Evolutionary conservation across 2,113 vertebrate species (phyloP).

Genomic region (human): DNA sequence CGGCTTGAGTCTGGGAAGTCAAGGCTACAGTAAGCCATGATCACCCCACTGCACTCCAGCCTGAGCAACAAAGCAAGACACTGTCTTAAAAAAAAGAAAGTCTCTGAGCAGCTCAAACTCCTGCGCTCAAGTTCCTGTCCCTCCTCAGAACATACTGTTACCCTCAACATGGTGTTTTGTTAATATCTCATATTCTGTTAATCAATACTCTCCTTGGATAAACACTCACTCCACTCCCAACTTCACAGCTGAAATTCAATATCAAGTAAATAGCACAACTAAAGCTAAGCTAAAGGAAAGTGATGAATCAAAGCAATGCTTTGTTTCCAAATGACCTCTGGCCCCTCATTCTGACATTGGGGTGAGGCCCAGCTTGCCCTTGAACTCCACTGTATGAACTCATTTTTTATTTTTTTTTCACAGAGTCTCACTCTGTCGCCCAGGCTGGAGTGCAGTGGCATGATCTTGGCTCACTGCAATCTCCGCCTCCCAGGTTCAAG

Average conservation of each 20-base stretch:
- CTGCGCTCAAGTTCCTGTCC: not conserved
- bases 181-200: not conserved
- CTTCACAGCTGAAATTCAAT: not conserved
- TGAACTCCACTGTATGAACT: not conserved
- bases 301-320: not conserved
- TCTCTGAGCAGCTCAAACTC: not conserved
- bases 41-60: too few species aligned
- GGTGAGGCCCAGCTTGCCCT: not conserved
- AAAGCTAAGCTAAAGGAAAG: fast-evolving
- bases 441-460: too few species aligned
- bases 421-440: too few species aligned
- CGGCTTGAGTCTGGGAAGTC: too few species aligned
- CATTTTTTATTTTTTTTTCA: too few species aligned
- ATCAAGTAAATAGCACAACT: not conserved
- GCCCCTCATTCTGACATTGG: not conserved
- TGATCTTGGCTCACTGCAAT: too few species aligned
- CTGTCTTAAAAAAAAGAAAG: too few species aligned
- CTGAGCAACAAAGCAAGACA: too few species aligned
- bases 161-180: not conserved
- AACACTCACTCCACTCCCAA: not conserved
- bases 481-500: too few species aligned
- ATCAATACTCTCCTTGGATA: not conserved
- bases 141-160: not conserved
- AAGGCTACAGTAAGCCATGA: too few species aligned
- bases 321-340: not conserved